Base-by-base conservation (phyloP, 1,140 invertebrate species). In the Globodera rostochiensis region DNA sequence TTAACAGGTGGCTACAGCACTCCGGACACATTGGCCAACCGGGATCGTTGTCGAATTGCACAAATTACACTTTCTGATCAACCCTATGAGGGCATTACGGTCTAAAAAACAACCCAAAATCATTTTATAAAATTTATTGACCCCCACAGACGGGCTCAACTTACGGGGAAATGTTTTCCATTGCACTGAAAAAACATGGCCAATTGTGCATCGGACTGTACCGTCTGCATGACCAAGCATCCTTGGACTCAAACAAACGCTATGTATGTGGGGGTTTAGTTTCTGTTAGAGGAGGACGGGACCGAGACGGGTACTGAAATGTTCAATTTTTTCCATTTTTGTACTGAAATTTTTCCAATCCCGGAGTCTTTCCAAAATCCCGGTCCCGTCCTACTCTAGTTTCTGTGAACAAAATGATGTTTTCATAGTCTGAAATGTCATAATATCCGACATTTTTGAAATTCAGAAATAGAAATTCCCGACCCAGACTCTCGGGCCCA, bases 161-260 rank as follows among this genome's bases (percentile, higher is more conserved):
- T 4, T 92, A 92, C 85, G 91, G 91, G 4, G 80, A 90, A 77
- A 87, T 99, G 86, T 99, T 99, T 93, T 95, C 97, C 77, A 94
- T 95, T 83, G 96, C 97, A 74, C 93, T 99, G 82, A 94, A 96
- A 88, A 95, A 95, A 82, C 98, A 97, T 91, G 97, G 97, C 87
- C 98, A 99, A 94, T 93, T 99, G 86, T 99, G 97, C 92, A 98
- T 99, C 92, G 98, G 98, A 88, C 93, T 99, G 82, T 99, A 99
- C 92, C 93, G 94, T 91, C 94, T 94, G 84, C 90, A 91, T 57
- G 91, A 91, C 73, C 89, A 90, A 79, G 89, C 90, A 36, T 90
- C 91, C 25, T 85, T 86, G 25, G 95, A 96, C n/a, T 97, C 95
- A 83, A 96, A 96, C 88, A 98, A 98, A 91, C 93, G 97, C 91